These are phyloP conservation scores for Spodoptera littoralis DNA, from an alignment of 2,888 invertebrate species.

Conservation along the genomic window DNA sequence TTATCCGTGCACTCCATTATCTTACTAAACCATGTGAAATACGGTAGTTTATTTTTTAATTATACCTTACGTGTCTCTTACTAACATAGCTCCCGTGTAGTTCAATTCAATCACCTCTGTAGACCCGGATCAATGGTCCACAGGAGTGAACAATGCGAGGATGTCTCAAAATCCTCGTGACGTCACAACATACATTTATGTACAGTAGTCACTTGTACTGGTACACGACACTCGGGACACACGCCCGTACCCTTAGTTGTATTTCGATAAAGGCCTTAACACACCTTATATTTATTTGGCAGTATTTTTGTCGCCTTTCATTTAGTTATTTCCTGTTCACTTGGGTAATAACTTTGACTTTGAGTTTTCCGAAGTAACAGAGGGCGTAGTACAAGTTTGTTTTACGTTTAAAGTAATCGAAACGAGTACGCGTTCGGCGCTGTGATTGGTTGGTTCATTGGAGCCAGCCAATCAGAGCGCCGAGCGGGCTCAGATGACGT, in stretches of 20 bases:
- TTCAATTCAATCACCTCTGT: constrained; percentile 13
- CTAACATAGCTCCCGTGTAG: constrained; percentile 1
- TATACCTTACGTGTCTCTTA: neutral
- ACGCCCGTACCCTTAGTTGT: constrained; percentile 19
- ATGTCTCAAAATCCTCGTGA: constrained; percentile 4
- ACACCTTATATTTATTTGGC: neutral
- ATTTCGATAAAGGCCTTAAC: neutral
- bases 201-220: constrained; percentile 35
- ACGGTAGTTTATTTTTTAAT: too few species aligned
- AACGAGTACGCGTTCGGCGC: too few species aligned
- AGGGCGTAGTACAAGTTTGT: too few species aligned
- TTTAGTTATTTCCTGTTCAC: too few species aligned
- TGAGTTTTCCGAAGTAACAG: too few species aligned
- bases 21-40: neutral
- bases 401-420: too few species aligned
- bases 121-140: constrained; percentile 9
- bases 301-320: too few species aligned
- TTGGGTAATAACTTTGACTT: too few species aligned
- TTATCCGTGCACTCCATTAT: neutral
- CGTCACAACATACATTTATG: constrained; percentile 14
- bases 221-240: constrained; percentile 29
- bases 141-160: constrained; percentile 2
- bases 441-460: too few species aligned
- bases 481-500: too few species aligned
- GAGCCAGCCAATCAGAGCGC: too few species aligned